These are phyloP conservation scores for Melanotaenia nigrans DNA, from an alignment of 2,797 vertebrate species.

Conservation along the genomic window DNA sequence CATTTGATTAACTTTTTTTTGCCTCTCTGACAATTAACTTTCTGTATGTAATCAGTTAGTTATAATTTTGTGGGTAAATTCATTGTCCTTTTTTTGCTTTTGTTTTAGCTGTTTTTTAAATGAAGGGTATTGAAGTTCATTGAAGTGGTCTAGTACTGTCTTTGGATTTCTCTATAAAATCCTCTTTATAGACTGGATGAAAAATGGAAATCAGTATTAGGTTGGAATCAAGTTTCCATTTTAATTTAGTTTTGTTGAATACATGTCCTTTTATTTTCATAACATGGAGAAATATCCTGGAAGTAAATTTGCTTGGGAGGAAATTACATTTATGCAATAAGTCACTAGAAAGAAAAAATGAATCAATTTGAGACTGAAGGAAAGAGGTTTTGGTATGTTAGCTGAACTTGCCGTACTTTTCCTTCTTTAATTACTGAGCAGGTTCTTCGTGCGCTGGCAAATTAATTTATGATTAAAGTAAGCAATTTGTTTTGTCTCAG, in stretches of 20 bases:
- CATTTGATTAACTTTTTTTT: too few relatives aligned
- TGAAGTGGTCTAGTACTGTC: neutral
- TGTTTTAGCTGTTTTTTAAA: constrained; percentile 1
- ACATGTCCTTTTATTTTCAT: constrained; percentile 13
- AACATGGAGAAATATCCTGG: constrained; percentile 17
- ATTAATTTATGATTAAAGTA: constrained; percentile 22
- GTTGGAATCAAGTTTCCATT: constrained; percentile 19
- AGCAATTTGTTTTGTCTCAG: constrained; percentile 16
- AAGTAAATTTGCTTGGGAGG: constrained; percentile 16
- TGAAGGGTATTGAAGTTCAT: neutral
- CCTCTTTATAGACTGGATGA: neutral
- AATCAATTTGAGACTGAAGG: constrained; percentile 6
- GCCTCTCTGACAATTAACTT: neutral
- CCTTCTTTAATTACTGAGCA: neutral
- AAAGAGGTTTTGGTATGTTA: constrained; percentile 10
- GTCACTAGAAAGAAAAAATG: constrained; percentile 2
- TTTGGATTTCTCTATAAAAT: constrained; percentile 2
- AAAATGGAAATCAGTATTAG: constrained; percentile 9
- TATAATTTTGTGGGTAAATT: neutral
- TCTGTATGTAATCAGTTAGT: neutral
- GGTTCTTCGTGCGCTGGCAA: neutral
- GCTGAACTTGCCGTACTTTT: neutral
- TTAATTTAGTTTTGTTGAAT: constrained; percentile 19
- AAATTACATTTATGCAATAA: constrained; percentile 28
- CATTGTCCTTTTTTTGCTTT: neutral